Evolutionary conservation across 2,888 invertebrate genomes (phyloP), one percentile per base, ranked within the genome.

Genomic region (Tachina fera): DNA sequence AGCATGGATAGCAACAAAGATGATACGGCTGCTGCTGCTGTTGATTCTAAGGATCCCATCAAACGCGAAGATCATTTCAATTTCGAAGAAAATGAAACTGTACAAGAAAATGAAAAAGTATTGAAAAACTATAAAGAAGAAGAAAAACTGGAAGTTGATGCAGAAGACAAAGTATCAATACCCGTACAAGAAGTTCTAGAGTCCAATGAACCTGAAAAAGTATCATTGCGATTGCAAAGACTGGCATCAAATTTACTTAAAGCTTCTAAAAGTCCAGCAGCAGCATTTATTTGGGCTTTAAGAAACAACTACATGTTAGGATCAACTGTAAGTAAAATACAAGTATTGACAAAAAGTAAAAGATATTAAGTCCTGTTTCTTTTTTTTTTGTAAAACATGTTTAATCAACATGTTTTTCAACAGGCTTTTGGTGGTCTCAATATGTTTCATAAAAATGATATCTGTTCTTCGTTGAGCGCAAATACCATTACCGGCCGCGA

Each of bases 241-340:
- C 92, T 93, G 10, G 92, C 91, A 88, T 94, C 93, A 80, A 90
- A 89, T 5, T 88, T 90, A 80, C 89, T 90, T 72, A 83, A 88
- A 61, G 91, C 88, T 45, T 87, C 89, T 70, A 90, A 90, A 87
- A 88, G 88, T 51, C 87, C 88, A 9, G 88, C 88, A 1, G 92
- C 91, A 49, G 94, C 94, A 90, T 94, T 95, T 0, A 94, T 95
- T 94, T 93, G 94, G 51, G 94, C 95, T n/a, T 93, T 94, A 83
- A 95, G 95, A 49, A 89, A 91, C 14, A 91, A 92, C 67, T 87
- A 91, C 5, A 88, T 89, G 51, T 88, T 90, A 1, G 90, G 89
- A 10, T 89, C 90, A 75, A 89, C 91, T 87, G 92, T 92, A 89
- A 87, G 91, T 87, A 58, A 11, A 67, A 41, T 43, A 13, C 9